phyloP scores from a whole-genome alignment of 2,797 vertebrate genomes.

The Acrocephalus scirpaceus region DNA sequence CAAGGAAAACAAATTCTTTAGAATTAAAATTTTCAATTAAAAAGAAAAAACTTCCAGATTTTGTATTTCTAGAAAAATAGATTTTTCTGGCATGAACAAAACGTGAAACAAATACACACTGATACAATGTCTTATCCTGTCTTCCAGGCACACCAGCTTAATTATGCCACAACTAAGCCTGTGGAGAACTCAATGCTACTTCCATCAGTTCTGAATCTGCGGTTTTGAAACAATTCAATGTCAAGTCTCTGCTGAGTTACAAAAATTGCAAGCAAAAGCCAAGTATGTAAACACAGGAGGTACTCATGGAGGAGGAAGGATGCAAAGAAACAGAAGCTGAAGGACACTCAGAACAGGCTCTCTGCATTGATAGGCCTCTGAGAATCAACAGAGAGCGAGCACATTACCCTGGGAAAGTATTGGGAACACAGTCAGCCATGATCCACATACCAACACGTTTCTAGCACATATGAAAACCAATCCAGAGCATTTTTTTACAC shows the following conservation, averaged over 20 bases:
- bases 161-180: background rate
- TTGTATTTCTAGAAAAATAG: background rate
- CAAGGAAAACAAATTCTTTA: background rate
- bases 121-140: background rate
- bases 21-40: background rate
- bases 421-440: background rate
- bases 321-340: background rate
- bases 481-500: background rate
- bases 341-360: background rate
- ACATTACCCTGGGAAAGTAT: background rate
- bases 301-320: background rate
- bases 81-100: background rate
- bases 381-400: rapidly evolving
- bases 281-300: background rate
- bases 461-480: background rate
- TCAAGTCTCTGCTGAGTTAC: background rate
- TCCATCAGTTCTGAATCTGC: background rate
- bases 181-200: background rate
- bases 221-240: background rate
- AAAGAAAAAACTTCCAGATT: background rate
- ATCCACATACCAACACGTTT: background rate
- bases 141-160: background rate
- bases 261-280: background rate
- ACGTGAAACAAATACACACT: background rate
- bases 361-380: rapidly evolving